phyloP scores from a whole-genome alignment of 2,113 vertebrate species.

The Sorex araneus region DNA sequence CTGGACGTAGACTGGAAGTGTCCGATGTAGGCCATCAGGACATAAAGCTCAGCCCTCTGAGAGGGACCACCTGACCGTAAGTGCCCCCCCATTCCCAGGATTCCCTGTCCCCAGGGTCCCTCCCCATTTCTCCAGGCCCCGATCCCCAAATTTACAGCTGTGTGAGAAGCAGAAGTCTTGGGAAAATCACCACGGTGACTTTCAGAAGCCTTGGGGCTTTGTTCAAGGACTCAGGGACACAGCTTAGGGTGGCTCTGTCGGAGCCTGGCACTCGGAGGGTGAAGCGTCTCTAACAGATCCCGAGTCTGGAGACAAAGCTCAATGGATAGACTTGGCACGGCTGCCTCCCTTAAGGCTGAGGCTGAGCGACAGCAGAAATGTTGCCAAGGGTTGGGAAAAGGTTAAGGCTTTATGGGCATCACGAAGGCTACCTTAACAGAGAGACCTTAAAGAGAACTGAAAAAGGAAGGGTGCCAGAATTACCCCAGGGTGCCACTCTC shows the following conservation, averaged over 20 bases:
- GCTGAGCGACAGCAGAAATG: neutral
- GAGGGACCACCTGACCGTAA: neutral
- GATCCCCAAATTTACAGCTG: neutral
- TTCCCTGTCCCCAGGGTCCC: no score
- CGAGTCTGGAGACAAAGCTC: neutral
- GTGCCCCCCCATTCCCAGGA: no score
- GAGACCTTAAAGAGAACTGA: constrained; percentile 4
- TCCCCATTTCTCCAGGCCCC: fast-evolving
- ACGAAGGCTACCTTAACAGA: neutral
- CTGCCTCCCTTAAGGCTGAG: neutral
- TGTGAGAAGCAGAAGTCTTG: neutral
- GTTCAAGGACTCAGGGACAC: neutral
- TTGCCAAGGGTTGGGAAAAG: neutral
- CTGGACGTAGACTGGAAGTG: no score
- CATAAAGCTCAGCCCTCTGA: neutral
- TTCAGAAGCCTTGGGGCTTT: neutral
- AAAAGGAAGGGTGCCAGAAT: neutral
- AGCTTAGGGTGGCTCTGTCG: no score
- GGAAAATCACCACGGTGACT: neutral
- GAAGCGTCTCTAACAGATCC: neutral
- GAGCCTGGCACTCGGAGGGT: neutral
- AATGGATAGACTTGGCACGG: fast-evolving
- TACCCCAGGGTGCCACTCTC: neutral
- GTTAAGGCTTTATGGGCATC: neutral
- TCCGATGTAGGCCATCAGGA: fast-evolving